Percentiles rank a stretch among this genome's conserved stretches.
Conservation (phyloP, 1,140 invertebrate genomes). For the Drosophila teissieri region DNA sequence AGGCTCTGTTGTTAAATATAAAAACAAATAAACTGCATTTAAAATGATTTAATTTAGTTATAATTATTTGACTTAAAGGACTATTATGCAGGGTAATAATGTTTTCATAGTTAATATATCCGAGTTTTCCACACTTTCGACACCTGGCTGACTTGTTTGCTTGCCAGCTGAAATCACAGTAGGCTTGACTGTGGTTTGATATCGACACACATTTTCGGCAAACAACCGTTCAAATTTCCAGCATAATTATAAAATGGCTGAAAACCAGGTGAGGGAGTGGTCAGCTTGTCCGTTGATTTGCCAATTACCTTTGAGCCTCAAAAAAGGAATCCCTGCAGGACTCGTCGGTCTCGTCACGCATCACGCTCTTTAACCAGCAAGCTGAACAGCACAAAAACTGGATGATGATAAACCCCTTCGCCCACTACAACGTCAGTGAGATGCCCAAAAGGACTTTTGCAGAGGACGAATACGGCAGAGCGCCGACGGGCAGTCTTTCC, state of each 20-base stretch:
- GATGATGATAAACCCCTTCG: conserved; percentile 65
- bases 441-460: conserved; percentile 46
- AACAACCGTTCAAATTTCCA: not conserved
- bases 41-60: too few relatives aligned
- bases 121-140: not conserved
- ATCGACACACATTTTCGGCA: conserved; percentile 1
- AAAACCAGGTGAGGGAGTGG: not conserved
- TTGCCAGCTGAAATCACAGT: not conserved
- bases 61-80: too few relatives aligned
- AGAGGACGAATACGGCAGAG: conserved; percentile 46
- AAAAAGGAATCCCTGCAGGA: conserved; percentile 9
- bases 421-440: conserved; percentile 56
- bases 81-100: not conserved
- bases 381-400: conserved; percentile 57
- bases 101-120: not conserved
- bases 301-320: not conserved
- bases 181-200: not conserved
- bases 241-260: conserved; percentile 20
- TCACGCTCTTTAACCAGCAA: conserved; percentile 55
- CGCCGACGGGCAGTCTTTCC: conserved; percentile 55
- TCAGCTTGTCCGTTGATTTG: not conserved
- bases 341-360: conserved; percentile 57
- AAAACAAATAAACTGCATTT: too few relatives aligned
- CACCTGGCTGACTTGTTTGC: not conserved
- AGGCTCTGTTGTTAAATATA: too few relatives aligned